A percentile compares a stretch with the other conserved stretches of the same genome.
These are phyloP conservation scores for Sitophilus oryzae DNA, from an alignment of 1,140 invertebrate genomes.

Conservation along the genomic window DNA sequence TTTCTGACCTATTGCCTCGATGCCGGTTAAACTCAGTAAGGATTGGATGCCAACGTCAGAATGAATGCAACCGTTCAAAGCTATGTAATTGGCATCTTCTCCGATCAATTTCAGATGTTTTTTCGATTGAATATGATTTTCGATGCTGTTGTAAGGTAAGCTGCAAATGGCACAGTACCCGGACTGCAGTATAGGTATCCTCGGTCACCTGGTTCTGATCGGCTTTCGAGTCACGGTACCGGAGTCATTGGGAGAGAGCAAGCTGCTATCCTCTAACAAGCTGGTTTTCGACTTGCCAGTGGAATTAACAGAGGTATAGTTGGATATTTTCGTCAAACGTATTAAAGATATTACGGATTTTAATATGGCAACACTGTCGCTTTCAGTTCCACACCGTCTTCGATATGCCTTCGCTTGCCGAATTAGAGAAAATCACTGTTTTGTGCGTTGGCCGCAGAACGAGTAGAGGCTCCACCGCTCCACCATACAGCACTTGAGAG, in stretches of 20 bases:
- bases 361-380: too few species aligned
- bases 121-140: constrained; percentile 64
- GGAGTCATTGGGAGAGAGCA: constrained; percentile 16
- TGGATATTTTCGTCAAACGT: too few species aligned
- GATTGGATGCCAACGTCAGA: constrained; percentile 62
- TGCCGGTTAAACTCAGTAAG: constrained; percentile 49
- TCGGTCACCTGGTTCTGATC: constrained; percentile 53
- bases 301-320: too few species aligned
- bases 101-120: constrained; percentile 64
- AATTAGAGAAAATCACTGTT: not conserved
- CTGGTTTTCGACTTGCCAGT: constrained; percentile 1
- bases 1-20: constrained; percentile 34
- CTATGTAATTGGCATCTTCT: constrained; percentile 61
- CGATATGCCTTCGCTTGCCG: constrained; percentile 7
- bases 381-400: too few species aligned
- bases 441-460: too few species aligned
- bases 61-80: constrained; percentile 45
- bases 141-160: constrained; percentile 59
- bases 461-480: too few species aligned
- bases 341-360: too few species aligned
- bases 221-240: constrained; percentile 51
- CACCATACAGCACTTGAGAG: too few species aligned
- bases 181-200: constrained; percentile 49
- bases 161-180: constrained; percentile 75
- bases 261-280: not conserved